Evolutionary conservation across 2,113 vertebrate genomes (phyloP).

Genomic region (Dasyurus viverrinus): DNA sequence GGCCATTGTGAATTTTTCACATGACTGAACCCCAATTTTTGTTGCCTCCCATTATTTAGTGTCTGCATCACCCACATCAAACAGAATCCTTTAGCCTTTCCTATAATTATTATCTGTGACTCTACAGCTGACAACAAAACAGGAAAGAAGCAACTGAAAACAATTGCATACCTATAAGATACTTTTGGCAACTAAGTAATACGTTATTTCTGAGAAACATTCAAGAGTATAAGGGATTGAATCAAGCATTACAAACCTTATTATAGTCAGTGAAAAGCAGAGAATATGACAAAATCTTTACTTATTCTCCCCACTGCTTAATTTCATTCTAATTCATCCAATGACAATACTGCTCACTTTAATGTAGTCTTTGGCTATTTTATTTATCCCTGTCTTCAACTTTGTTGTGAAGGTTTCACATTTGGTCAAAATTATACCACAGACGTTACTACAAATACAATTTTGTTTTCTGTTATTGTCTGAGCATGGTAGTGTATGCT

Average conservation of each 20-base stretch:
- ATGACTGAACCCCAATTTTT: too few species aligned
- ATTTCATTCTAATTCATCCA: constrained; percentile 24
- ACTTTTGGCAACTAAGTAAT: constrained; percentile 45
- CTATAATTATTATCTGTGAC: constrained; percentile 7
- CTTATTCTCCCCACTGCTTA: constrained; percentile 23
- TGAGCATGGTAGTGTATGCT: not conserved
- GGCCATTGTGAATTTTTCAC: too few species aligned
- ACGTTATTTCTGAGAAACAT: constrained; percentile 53
- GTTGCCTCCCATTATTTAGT: too few species aligned
- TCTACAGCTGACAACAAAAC: constrained; percentile 53
- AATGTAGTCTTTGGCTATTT: constrained; percentile 27
- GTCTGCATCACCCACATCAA: too few species aligned
- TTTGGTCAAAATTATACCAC: constrained; percentile 43
- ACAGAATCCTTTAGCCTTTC: not conserved
- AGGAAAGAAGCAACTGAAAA: constrained; percentile 46
- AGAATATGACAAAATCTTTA: constrained; percentile 12
- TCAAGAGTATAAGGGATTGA: constrained; percentile 16
- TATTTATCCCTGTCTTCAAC: constrained; percentile 46
- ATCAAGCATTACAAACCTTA: constrained; percentile 4
- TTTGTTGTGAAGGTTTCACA: constrained; percentile 16
- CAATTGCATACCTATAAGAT: constrained; percentile 42
- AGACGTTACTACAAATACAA: constrained; percentile 56
- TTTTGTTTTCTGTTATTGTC: constrained; percentile 24
- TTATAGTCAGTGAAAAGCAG: constrained; percentile 16
- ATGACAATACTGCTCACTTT: not conserved